Conservation (phyloP, 2,797 vertebrate species). For the Sebastes nivosus region DNA sequence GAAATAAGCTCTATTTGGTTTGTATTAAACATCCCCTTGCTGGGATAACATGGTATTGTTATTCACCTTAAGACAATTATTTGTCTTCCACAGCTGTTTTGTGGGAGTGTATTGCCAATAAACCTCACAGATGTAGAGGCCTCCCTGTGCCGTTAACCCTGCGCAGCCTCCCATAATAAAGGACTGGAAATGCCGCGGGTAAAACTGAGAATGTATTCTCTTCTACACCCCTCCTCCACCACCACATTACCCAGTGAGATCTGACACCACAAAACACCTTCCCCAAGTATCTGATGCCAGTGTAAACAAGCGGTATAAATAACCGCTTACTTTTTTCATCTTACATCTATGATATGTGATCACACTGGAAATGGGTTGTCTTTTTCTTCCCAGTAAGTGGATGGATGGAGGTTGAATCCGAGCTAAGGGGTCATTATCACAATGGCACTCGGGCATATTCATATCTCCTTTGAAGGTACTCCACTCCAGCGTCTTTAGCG, state of each 20-base stretch:
- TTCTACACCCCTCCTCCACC: background rate
- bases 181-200: slow-evolving; percentile 31
- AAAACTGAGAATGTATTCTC: slow-evolving; percentile 24
- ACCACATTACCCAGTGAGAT: slow-evolving; percentile 42
- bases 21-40: slow-evolving; percentile 31
- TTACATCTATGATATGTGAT: slow-evolving; percentile 44
- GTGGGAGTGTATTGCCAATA: slow-evolving; percentile 56
- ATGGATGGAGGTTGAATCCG: slow-evolving; percentile 44
- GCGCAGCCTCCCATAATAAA: slow-evolving; percentile 54
- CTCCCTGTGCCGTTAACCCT: slow-evolving; percentile 59
- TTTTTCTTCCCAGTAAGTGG: slow-evolving; percentile 3
- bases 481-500: background rate
- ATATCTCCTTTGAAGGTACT: slow-evolving; percentile 46
- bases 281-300: slow-evolving; percentile 31
- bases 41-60: slow-evolving; percentile 55
- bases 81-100: slow-evolving; percentile 62
- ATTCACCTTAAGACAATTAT: slow-evolving; percentile 75
- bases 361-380: slow-evolving; percentile 18
- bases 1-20: slow-evolving; percentile 62
- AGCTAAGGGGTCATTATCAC: slow-evolving; percentile 52
- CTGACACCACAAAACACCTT: slow-evolving; percentile 45
- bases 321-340: slow-evolving; percentile 53
- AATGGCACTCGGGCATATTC: slow-evolving; percentile 33
- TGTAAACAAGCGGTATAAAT: slow-evolving; percentile 65
- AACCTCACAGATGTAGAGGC: slow-evolving; percentile 52